These are phyloP conservation scores for Cephalopholis sonnerati DNA, from an alignment of 2,113 vertebrate species.

Conservation along the genomic window DNA sequence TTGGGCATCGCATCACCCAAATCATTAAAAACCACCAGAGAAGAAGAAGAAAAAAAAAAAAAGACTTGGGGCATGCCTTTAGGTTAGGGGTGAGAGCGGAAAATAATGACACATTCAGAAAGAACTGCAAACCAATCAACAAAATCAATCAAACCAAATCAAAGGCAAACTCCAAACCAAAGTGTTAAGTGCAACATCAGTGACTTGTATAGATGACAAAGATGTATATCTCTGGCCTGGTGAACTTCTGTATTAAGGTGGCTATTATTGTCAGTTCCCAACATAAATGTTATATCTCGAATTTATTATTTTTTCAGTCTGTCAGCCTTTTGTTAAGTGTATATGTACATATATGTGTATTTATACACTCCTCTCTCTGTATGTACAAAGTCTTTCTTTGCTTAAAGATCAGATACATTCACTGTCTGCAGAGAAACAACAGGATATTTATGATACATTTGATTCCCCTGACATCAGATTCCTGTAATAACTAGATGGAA, in stretches of 20 bases:
- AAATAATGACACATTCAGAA: slow-evolving; percentile 77
- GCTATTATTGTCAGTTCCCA: background rate
- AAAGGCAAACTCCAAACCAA: slow-evolving; percentile 74
- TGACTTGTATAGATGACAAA: slow-evolving; percentile 81
- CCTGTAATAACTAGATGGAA: slow-evolving; percentile 8
- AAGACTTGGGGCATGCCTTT: slow-evolving; percentile 80
- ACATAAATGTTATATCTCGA: background rate
- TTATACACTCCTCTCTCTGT: background rate
- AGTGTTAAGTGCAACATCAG: slow-evolving; percentile 70
- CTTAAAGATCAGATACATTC: background rate
- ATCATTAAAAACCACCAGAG: slow-evolving; percentile 56
- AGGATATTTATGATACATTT: background rate
- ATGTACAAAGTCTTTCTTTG: background rate
- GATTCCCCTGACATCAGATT: slow-evolving; percentile 5
- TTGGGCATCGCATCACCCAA: slow-evolving; percentile 56
- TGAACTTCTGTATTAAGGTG: background rate
- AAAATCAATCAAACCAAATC: slow-evolving; percentile 72
- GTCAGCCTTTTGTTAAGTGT: background rate
- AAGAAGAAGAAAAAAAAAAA: slow-evolving; percentile 27
- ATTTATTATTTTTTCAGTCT: background rate
- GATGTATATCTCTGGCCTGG: slow-evolving; percentile 74
- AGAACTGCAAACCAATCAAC: slow-evolving; percentile 79
- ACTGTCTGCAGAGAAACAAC: background rate
- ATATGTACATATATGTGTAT: background rate
- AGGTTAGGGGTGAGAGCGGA: slow-evolving; percentile 75